Percentiles rank a stretch among this genome's conserved stretches.
These are phyloP conservation scores for Clarias platycephalus DNA, from an alignment of 2,797 vertebrate genomes.

Conservation along the genomic window DNA sequence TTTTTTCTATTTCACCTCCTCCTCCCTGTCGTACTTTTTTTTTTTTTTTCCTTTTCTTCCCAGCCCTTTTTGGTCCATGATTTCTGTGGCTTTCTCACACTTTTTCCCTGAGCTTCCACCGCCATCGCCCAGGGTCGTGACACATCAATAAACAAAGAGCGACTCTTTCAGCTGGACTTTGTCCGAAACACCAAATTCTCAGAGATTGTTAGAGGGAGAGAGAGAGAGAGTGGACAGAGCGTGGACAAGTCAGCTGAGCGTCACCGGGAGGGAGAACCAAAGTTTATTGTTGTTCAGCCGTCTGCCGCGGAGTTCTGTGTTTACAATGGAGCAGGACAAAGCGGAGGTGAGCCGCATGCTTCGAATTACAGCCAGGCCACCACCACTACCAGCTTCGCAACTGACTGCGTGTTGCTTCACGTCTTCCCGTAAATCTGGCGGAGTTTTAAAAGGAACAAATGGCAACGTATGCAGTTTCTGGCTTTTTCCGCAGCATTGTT, in stretches of 20 bases:
- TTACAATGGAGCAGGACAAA: slow-evolving; percentile 16
- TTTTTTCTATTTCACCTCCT: background rate
- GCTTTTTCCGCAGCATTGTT: slow-evolving; percentile 6
- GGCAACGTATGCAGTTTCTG: background rate
- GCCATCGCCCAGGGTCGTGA: slow-evolving; percentile 32
- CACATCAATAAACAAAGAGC: slow-evolving; percentile 45
- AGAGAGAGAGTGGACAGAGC: background rate
- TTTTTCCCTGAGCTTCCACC: slow-evolving; percentile 37
- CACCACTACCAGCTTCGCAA: background rate
- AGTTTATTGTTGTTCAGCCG: slow-evolving; percentile 27
- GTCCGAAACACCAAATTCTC: slow-evolving; percentile 23
- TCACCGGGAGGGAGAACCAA: background rate
- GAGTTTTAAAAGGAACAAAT: background rate
- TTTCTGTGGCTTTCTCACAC: slow-evolving; percentile 26
- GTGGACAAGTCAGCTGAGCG: slow-evolving; percentile 13
- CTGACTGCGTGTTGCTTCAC: background rate
- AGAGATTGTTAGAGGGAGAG: background rate
- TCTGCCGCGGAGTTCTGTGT: slow-evolving; percentile 4
- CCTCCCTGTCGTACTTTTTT: background rate
- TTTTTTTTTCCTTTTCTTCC: background rate
- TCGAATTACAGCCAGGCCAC: slow-evolving; percentile 22
- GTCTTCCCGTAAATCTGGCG: background rate
- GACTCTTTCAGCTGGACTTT: slow-evolving; percentile 32
- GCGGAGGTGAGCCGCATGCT: slow-evolving; percentile 27
- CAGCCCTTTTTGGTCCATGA: background rate